phyloP scores from a whole-genome alignment of 2,888 invertebrate species.

The Lordiphosa fenestrarum region DNA sequence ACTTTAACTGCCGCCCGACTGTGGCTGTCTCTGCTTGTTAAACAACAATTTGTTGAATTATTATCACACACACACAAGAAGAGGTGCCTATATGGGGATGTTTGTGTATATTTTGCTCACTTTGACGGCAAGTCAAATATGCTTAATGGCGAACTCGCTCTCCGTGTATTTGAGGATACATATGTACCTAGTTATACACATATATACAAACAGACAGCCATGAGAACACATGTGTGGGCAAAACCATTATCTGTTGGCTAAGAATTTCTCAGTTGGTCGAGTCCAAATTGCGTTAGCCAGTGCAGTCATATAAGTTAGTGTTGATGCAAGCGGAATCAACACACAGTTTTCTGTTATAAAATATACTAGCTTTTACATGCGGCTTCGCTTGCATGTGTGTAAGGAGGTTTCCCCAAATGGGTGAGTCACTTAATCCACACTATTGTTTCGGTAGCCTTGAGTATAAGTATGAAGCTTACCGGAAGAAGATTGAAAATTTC shows the following conservation, averaged over 20 bases:
- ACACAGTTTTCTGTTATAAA: too few species aligned
- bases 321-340: too few species aligned
- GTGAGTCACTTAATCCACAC: too few species aligned
- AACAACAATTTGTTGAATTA: slow-evolving; percentile 75
- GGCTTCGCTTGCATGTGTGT: too few species aligned
- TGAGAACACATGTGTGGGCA: slow-evolving; percentile 5
- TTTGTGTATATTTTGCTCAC: slow-evolving; percentile 55
- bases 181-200: slow-evolving; percentile 8
- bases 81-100: slow-evolving; percentile 9
- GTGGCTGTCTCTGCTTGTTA: slow-evolving; percentile 67
- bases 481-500: too few species aligned
- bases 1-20: slow-evolving; percentile 58
- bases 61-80: slow-evolving; percentile 49
- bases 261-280: not conserved
- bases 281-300: not conserved
- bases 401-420: too few species aligned
- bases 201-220: not conserved
- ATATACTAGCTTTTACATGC: too few species aligned
- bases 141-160: slow-evolving; percentile 44
- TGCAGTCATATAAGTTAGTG: not conserved
- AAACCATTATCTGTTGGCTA: slow-evolving; percentile 12
- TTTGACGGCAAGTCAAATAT: slow-evolving; percentile 73
- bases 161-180: slow-evolving; percentile 20
- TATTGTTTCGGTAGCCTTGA: too few species aligned
- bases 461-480: too few species aligned